phyloP scores from a whole-genome alignment of 2,888 invertebrate genomes.

The Amorpha juglandis region DNA sequence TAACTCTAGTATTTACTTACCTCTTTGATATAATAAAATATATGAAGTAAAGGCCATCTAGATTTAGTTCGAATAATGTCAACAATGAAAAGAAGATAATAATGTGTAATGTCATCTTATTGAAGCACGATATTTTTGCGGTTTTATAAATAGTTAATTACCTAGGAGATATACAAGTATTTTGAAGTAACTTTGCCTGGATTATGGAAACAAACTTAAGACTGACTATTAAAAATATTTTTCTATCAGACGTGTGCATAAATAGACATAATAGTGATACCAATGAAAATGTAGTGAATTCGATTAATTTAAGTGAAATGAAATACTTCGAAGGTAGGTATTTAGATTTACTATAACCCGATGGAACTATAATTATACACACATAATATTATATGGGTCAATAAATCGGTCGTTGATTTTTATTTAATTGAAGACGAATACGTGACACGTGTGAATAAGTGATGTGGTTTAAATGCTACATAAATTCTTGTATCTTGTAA shows the following conservation, averaged over 20 bases:
- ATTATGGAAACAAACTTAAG: slow-evolving; percentile 30
- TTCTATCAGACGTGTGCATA: slow-evolving; percentile 32
- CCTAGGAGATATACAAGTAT: slow-evolving; percentile 50
- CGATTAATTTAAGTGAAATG: slow-evolving; percentile 52
- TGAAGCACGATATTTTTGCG: too few species aligned
- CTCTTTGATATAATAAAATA: background rate
- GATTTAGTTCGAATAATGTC: background rate
- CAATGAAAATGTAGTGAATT: slow-evolving; percentile 44
- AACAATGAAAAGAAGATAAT: background rate
- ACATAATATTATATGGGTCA: too few species aligned
- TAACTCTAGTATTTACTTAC: background rate
- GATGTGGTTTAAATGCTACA: too few species aligned
- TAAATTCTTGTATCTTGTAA: too few species aligned
- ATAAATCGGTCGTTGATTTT: too few species aligned
- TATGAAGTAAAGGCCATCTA: background rate
- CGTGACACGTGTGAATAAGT: too few species aligned
- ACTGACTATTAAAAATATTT: slow-evolving; percentile 26
- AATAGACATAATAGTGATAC: slow-evolving; percentile 40
- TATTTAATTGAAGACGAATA: too few species aligned
- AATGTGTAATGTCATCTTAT: background rate
- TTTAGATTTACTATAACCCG: too few species aligned
- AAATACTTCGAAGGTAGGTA: slow-evolving; percentile 48
- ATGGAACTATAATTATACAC: too few species aligned
- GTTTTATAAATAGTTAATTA: slow-evolving; percentile 56
- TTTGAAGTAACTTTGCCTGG: slow-evolving; percentile 28